A percentile compares a stretch with the other conserved stretches of the same genome.
These are phyloP conservation scores for Microplitis deprimator DNA, from an alignment of 2,888 invertebrate genomes.

Conservation along the genomic window DNA sequence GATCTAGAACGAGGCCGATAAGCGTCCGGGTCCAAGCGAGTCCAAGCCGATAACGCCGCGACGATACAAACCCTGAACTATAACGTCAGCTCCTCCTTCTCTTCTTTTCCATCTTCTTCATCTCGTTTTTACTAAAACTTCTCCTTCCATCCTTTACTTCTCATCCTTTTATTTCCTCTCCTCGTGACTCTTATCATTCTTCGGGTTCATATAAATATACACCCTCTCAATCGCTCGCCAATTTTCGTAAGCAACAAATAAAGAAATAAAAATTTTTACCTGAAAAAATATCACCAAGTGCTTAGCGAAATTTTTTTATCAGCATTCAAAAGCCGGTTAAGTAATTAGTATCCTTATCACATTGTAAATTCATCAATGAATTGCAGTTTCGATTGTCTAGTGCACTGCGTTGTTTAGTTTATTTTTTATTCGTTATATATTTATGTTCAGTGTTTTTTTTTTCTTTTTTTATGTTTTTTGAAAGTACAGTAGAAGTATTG, in stretches of 20 bases:
- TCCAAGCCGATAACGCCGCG: constrained; percentile 56
- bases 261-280: no score
- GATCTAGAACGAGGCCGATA: constrained; percentile 60
- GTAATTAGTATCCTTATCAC: neutral
- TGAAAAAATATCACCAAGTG: no score
- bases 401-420: neutral
- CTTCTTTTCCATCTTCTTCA: constrained; percentile 23
- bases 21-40: constrained; percentile 54
- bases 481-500: neutral
- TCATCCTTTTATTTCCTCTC: constrained; percentile 12
- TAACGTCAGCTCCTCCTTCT: constrained; percentile 39
- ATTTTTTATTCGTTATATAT: neutral
- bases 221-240: no score
- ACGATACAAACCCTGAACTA: constrained; percentile 54
- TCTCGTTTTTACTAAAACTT: neutral
- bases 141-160: constrained; percentile 15
- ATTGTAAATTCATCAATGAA: neutral
- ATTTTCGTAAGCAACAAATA: no score
- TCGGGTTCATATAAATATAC: no score
- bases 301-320: neutral
- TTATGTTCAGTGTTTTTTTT: neutral
- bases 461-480: neutral
- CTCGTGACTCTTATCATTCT: neutral
- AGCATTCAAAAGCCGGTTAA: neutral
- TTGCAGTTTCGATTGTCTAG: neutral